A percentile compares a stretch with the other conserved stretches of the same genome.
phyloP scores from a whole-genome alignment of 2,113 vertebrate species.

The Turdus rufiventris region DNA sequence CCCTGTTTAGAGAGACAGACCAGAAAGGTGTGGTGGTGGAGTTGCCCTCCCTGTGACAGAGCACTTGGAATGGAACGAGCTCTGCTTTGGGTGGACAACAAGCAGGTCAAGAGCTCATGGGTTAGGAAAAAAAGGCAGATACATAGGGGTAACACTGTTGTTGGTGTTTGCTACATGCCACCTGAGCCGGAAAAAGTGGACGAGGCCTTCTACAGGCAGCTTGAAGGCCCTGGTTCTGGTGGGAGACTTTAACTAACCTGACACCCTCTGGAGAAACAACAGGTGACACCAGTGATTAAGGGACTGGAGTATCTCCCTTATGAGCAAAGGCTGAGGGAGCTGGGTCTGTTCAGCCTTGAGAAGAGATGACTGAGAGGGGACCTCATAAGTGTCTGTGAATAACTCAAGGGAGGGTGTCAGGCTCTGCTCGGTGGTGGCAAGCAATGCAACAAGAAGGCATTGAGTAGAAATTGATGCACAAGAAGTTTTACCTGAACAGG shows the following conservation, averaged over 20 bases:
- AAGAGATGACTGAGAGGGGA: neutral
- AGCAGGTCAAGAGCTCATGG: neutral
- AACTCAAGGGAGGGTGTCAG: neutral
- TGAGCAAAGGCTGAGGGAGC: neutral
- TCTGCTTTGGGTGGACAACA: neutral
- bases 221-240: neutral
- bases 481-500: neutral
- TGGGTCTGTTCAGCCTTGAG: neutral
- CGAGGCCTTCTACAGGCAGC: neutral
- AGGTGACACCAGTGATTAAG: neutral
- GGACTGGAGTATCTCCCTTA: neutral
- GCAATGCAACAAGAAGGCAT: neutral
- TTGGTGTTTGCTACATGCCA: neutral
- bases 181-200: neutral
- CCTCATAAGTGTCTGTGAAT: neutral
- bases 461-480: neutral
- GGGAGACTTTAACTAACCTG: neutral
- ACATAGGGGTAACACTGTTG: neutral
- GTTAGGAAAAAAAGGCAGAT: neutral
- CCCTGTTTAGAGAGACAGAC: neutral
- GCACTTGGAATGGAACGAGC: neutral
- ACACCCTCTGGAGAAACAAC: neutral
- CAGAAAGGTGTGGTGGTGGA: neutral
- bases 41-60: neutral
- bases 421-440: neutral